Evolutionary conservation across 2,888 invertebrate genomes (phyloP), one percentile per base, ranked within the genome.

Genomic region (Clitarchus hookeri): DNA sequence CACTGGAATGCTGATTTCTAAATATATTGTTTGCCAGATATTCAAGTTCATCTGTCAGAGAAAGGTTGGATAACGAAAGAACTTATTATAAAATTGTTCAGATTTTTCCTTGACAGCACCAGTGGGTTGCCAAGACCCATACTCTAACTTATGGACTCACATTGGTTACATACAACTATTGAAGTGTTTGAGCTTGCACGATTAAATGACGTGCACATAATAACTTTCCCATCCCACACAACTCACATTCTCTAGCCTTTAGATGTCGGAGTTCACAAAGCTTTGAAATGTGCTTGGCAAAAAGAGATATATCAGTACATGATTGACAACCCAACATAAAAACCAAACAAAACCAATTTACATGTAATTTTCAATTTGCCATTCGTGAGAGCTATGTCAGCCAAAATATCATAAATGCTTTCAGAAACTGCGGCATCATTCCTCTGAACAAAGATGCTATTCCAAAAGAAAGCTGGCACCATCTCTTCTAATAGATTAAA

Each of bases 1-100:
- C 84, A 87, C 85, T 87, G 87, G 85, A 88, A 87, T 85, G 85
- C 87, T 79, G 86, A 85, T 53, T 85, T 88, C 80, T 87, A 87
- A 36, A 88, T 87, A 84, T 89, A 87, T 23, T 87, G 87, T 89
- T 83, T 89, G 84, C 88, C 89, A 86, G 89, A 89, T 86, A 87
- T 87, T 78, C 78, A 88, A 85, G 87, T 87, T n/a, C 82, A 88
- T 87, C 85, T 89, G 65, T 89, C 89, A 48, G 87, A 87, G 85
- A 89, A 89, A 84, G 89, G 88, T 25, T 89, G 88, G 88, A 89
- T 89, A 84, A 89, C 88, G 86, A 87, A 88, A 87, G 87, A 85
- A 77, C 27, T 85, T 23, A 79, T 85, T 25, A 27, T 85, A 16
- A 25, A 36, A 0, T 85, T 79, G 85, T 85, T 85, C 3, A 65